Base-by-base conservation (phyloP, 1,140 invertebrate genomes). In the Ceratina japonica region DNA sequence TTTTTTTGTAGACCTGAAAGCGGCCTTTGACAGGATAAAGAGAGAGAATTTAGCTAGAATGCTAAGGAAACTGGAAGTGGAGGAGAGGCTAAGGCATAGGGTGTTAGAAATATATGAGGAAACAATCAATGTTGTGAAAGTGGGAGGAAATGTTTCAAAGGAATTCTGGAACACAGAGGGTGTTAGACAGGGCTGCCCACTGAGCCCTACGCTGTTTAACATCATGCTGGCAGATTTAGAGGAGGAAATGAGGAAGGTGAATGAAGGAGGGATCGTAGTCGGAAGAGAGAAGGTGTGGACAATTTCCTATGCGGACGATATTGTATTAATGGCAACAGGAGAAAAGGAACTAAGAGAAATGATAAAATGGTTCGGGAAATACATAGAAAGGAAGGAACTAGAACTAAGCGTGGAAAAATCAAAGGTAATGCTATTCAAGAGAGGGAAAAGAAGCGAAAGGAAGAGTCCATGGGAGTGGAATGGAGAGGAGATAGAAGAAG, bases 341-440 rank as follows among this genome's bases (percentile, higher is more conserved):
- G 63, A 58, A 20, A 18, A 31, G 15, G 58, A 37, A 31, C 3
- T 76, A 13, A 68, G 18, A 52, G 18, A 13, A 0, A 76, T 61
- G 56, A 16, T 76, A 54, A 71, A 16, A n/a, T n/a, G n/a, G 27
- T 8, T 59, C 15, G 4, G 15, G 56, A 59, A 44, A 70, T 58
- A 74, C 44, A 0, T 62, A 63, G n/a, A 27, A 62, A 54, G 75
- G 68, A 37, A 58, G 64, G 37, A 31, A 8, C 15, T 80, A 16
- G 27, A 22, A 22, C 54, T 78, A 1, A 82, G 64, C 31, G 37
- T 16, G 0, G 27, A 73, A 0, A 85, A 80, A 44, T 69, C 74
- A 3, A 85, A 79, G 31, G 64, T 85, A 1, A 68, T 80, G 65
- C 37, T 85, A 0, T 79, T 74, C 12, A 72, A 44, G 13, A 77